A percentile compares a stretch with the other conserved stretches of the same genome.
Evolutionary conservation across 2,113 vertebrate species (phyloP).

Genomic region (Apistogramma diplotaenia): DNA sequence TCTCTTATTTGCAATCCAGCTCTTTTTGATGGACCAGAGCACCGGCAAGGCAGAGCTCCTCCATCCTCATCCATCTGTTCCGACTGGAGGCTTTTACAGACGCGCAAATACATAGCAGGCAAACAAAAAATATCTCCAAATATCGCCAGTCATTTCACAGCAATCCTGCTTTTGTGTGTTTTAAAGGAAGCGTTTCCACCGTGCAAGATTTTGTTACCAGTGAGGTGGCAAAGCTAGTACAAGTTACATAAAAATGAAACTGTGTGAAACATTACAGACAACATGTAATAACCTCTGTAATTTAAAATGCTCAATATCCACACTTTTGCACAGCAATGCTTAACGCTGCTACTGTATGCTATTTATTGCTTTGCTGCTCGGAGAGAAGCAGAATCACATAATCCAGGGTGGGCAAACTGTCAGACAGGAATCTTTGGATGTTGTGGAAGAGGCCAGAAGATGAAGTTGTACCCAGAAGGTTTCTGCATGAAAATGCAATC

Average conservation of each 20-base stretch:
- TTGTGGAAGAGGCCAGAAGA: slow-evolving; percentile 9
- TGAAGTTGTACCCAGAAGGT: neutral
- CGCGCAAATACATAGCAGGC: neutral
- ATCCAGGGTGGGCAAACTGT: neutral
- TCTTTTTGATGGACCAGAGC: slow-evolving; percentile 32
- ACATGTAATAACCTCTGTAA: neutral
- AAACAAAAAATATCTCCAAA: neutral
- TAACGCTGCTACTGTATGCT: neutral
- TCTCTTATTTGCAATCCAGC: slow-evolving; percentile 37
- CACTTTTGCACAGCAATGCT: neutral
- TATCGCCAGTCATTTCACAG: neutral
- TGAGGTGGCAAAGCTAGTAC: neutral
- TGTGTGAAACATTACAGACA: neutral
- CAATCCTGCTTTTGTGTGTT: neutral
- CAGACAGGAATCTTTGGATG: slow-evolving; percentile 1
- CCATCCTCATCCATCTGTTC: slow-evolving; percentile 52
- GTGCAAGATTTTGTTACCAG: neutral
- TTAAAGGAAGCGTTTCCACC: neutral
- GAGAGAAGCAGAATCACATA: slow-evolving; percentile 24
- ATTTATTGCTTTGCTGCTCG: slow-evolving; percentile 51
- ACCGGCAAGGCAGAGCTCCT: slow-evolving; percentile 6
- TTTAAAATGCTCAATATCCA: neutral
- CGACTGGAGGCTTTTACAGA: slow-evolving; percentile 15
- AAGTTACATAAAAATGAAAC: neutral
- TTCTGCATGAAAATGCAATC: neutral